Percentiles rank a stretch among this genome's conserved stretches.
These are phyloP conservation scores for Anabacerthia variegaticeps DNA, from an alignment of 2,797 vertebrate genomes.

Conservation along the genomic window DNA sequence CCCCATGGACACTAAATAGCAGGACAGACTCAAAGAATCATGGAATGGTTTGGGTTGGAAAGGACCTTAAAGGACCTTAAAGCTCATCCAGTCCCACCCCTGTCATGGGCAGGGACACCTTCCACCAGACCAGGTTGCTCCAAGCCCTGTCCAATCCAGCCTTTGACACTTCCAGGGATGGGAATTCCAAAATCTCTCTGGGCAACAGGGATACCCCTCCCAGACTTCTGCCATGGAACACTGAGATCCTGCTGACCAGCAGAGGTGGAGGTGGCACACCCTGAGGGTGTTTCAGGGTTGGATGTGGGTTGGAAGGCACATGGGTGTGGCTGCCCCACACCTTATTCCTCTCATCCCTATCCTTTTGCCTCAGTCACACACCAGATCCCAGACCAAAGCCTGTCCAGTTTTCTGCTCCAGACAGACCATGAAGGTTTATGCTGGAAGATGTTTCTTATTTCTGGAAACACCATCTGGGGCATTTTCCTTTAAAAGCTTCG, in stretches of 20 bases:
- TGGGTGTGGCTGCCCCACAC: neutral
- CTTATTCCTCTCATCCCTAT: neutral
- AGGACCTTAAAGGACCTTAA: neutral
- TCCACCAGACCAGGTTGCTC: neutral
- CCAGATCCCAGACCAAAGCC: neutral
- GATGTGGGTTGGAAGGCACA: neutral
- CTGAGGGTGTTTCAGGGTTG: neutral
- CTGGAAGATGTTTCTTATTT: conserved; percentile 17
- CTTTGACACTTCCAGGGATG: neutral
- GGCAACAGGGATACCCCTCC: neutral
- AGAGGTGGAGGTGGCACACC: neutral
- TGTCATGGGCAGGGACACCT: neutral
- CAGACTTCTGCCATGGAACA: too few relatives aligned
- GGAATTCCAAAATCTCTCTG: neutral
- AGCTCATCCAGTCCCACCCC: neutral
- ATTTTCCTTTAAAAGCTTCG: neutral
- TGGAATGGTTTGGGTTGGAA: neutral
- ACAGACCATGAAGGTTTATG: neutral
- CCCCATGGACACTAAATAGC: too few relatives aligned
- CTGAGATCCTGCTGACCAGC: neutral
- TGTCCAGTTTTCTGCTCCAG: neutral
- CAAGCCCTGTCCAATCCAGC: neutral
- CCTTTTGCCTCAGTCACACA: neutral
- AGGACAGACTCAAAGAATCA: neutral
- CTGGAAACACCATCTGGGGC: neutral